Percentiles rank a stretch among this genome's conserved stretches.
These are phyloP conservation scores for Agrotis puta DNA, from an alignment of 2,888 invertebrate species.

Conservation along the genomic window DNA sequence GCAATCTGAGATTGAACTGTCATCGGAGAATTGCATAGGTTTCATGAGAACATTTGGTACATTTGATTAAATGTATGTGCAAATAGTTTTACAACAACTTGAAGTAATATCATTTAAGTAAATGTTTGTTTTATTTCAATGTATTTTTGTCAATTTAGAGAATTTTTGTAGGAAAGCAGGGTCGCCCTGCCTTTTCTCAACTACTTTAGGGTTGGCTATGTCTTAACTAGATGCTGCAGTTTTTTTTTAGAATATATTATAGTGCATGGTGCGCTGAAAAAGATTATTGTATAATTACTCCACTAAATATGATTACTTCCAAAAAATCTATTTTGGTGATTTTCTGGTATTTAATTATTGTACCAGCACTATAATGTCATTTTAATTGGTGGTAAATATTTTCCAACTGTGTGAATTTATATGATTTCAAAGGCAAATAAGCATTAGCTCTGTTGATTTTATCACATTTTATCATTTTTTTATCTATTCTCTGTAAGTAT, in stretches of 20 bases:
- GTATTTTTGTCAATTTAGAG: neutral
- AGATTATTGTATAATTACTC: no score
- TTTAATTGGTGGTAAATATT: neutral
- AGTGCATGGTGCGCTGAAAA: no score
- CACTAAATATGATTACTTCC: no score
- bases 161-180: neutral
- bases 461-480: constrained; percentile 52
- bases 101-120: neutral
- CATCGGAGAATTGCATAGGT: neutral
- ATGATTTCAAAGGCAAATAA: constrained; percentile 26
- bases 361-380: neutral
- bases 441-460: constrained; percentile 38
- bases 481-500: constrained; percentile 49
- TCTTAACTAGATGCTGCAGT: no score
- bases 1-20: constrained; percentile 42
- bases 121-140: neutral
- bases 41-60: neutral
- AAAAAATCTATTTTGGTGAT: no score
- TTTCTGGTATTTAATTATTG: neutral
- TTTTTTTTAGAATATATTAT: no score
- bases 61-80: neutral
- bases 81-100: constrained; percentile 4
- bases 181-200: no score
- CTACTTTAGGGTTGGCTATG: no score
- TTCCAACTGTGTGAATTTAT: constrained; percentile 35